A percentile compares a stretch with the other conserved stretches of the same genome.
phyloP scores from a whole-genome alignment of 2,113 vertebrate species.

The Megaptera novaeangliae region DNA sequence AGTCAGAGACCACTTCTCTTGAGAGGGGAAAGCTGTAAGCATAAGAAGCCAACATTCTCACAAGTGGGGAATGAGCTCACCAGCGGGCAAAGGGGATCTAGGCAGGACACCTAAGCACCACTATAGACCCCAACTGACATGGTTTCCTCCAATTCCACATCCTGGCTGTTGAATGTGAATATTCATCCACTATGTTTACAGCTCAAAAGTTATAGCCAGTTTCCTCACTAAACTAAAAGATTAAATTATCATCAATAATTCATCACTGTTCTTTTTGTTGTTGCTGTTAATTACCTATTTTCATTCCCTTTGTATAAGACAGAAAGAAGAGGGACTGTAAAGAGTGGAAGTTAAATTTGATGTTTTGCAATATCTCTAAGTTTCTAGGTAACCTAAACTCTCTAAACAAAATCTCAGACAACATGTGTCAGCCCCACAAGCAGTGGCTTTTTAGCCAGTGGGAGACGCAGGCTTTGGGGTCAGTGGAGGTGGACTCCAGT shows the following conservation, averaged over 20 bases:
- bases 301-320: background rate
- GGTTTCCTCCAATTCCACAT: background rate
- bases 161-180: background rate
- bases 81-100: no score
- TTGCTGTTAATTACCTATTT: background rate
- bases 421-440: background rate
- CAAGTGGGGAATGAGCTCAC: background rate
- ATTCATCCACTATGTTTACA: background rate
- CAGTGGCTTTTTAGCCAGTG: background rate
- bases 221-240: conserved; percentile 7
- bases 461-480: background rate
- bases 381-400: background rate
- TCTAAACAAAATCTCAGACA: background rate
- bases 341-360: background rate
- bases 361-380: background rate
- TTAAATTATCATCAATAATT: background rate
- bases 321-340: background rate
- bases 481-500: no score
- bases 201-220: background rate
- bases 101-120: background rate
- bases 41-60: background rate
- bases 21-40: background rate
- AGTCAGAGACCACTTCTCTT: background rate
- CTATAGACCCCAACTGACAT: background rate
- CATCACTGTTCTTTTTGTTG: background rate